Percentiles rank a stretch among this genome's conserved stretches.
Conservation (phyloP, 2,797 vertebrate species). For the Toxotes lorentzi region DNA sequence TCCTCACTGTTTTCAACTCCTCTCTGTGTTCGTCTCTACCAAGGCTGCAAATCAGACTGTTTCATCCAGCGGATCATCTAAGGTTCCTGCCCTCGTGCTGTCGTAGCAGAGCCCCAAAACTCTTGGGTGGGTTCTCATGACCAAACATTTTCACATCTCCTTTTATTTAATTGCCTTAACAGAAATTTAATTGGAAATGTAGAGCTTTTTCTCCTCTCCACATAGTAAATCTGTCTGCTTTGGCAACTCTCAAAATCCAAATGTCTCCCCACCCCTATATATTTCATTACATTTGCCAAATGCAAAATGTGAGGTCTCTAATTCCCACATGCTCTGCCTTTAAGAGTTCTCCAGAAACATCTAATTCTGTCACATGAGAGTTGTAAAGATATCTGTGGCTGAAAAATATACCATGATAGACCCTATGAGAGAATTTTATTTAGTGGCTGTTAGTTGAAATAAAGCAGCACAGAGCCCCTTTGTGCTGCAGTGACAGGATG, state of each 20-base stretch:
- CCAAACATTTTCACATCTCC: constrained; percentile 37
- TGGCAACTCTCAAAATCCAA: constrained; percentile 19
- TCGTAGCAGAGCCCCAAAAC: constrained; percentile 10
- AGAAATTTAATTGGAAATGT: constrained; percentile 23
- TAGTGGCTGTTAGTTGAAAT: too few species aligned
- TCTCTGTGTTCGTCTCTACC: constrained; percentile 2
- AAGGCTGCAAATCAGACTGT: constrained; percentile 50
- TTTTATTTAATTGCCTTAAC: constrained; percentile 34
- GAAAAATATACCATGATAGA: neutral
- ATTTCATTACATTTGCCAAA: constrained; percentile 19
- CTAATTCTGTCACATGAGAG: neutral
- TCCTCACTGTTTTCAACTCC: neutral
- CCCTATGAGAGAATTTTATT: neutral
- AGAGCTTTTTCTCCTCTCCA: neutral
- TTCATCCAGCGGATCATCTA: constrained; percentile 19
- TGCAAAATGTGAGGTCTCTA: constrained; percentile 5
- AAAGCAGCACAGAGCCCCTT: too few species aligned
- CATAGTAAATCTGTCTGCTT: constrained; percentile 33
- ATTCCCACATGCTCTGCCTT: constrained; percentile 14
- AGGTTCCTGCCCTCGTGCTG: constrained; percentile 39
- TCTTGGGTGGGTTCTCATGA: constrained; percentile 20
- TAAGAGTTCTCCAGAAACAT: constrained; percentile 9
- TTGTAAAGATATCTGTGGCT: constrained; percentile 1
- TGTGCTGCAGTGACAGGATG: too few species aligned
- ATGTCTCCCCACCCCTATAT: constrained; percentile 3